A percentile compares a stretch with the other conserved stretches of the same genome.
Evolutionary conservation across 2,113 vertebrate genomes (phyloP).

Genomic region (Paramormyrops kingsleyae): DNA sequence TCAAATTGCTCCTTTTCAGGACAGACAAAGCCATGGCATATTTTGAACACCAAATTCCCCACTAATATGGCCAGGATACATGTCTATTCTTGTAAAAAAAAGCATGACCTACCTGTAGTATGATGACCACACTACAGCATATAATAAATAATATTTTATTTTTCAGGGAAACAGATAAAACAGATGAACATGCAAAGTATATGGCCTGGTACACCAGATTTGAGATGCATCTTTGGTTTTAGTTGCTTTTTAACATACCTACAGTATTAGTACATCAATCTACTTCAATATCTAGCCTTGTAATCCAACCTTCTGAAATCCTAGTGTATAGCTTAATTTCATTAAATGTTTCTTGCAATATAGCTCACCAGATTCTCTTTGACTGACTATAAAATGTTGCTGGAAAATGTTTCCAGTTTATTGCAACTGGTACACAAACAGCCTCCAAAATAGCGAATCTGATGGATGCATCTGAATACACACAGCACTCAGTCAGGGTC

Average conservation of each 20-base stretch:
- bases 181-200: background rate
- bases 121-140: background rate
- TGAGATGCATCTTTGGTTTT: background rate
- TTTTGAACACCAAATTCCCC: background rate
- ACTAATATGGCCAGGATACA: background rate
- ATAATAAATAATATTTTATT: background rate
- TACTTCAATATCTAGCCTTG: background rate
- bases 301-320: background rate
- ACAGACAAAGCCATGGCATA: background rate
- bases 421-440: background rate
- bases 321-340: background rate
- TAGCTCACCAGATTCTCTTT: background rate
- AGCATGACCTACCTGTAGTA: background rate
- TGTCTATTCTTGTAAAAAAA: background rate
- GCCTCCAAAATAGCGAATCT: background rate
- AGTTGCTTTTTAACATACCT: background rate
- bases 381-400: background rate
- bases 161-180: background rate
- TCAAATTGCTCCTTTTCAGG: background rate
- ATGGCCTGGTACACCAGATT: background rate
- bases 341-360: background rate
- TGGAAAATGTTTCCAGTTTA: background rate
- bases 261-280: background rate
- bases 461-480: background rate
- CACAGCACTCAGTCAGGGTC: background rate